phyloP scores from a whole-genome alignment of 2,888 invertebrate species.

The Vannuccia rotundouncinata region DNA sequence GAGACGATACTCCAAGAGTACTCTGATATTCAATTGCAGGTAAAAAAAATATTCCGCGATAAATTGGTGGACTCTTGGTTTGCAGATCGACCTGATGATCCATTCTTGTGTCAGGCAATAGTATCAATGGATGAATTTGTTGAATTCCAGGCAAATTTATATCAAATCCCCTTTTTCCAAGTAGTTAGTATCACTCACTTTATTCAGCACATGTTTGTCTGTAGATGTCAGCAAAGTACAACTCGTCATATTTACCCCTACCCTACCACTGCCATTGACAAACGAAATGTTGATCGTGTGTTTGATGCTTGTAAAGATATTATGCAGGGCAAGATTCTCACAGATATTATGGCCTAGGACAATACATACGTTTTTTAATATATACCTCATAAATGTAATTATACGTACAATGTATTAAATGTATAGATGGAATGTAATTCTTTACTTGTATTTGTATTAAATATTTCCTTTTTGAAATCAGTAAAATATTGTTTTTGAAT shows the following conservation, averaged over 20 bases:
- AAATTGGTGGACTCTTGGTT: slow-evolving; percentile 23
- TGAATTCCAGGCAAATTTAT: slow-evolving; percentile 11
- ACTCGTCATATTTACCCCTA: slow-evolving; percentile 36
- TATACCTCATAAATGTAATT: no score
- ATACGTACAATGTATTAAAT: no score
- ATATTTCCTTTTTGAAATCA: no score
- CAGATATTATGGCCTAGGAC: slow-evolving; percentile 36
- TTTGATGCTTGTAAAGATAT: slow-evolving; percentile 38
- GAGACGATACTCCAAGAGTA: slow-evolving; percentile 10
- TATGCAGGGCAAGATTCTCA: slow-evolving; percentile 34
- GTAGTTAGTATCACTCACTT: slow-evolving; percentile 35
- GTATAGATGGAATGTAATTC: no score
- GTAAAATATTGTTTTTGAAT: no score
- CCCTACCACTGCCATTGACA: slow-evolving; percentile 37
- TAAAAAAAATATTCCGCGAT: slow-evolving; percentile 18
- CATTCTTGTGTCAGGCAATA: not conserved
- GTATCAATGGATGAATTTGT: slow-evolving; percentile 23
- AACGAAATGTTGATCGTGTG: slow-evolving; percentile 34
- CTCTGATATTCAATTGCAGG: slow-evolving; percentile 18
- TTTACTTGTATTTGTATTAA: no score
- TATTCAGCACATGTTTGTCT: slow-evolving; percentile 31
- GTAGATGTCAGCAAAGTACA: slow-evolving; percentile 29
- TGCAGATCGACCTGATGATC: slow-evolving; percentile 27
- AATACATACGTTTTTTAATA: no score
- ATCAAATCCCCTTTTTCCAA: slow-evolving; percentile 29